These are phyloP conservation scores for Pyrrhosoma nymphula DNA, from an alignment of 2,888 invertebrate genomes.

Conservation along the genomic window DNA sequence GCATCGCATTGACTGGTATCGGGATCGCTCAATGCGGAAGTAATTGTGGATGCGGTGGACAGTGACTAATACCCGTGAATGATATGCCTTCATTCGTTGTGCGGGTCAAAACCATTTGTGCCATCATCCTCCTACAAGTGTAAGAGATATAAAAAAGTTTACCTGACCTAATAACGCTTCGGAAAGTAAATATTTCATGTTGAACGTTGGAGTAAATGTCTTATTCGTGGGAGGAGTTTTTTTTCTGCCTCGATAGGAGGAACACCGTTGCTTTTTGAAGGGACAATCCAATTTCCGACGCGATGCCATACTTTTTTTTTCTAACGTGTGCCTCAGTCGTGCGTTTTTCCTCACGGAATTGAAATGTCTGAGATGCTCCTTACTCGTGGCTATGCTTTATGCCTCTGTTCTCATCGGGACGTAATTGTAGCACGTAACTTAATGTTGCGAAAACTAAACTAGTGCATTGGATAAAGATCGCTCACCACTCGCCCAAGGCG, in stretches of 20 bases:
- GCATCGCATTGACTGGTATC: too few relatives aligned
- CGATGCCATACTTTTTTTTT: neutral
- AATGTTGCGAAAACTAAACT: too few relatives aligned
- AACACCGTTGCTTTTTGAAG: neutral
- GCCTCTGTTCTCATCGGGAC: too few relatives aligned
- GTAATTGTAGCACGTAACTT: too few relatives aligned
- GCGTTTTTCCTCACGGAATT: too few relatives aligned
- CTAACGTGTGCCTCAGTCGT: neutral
- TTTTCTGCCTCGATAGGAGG: neutral
- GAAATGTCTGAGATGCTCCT: too few relatives aligned
- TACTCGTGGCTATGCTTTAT: too few relatives aligned
- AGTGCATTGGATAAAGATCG: too few relatives aligned
- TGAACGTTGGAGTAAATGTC: neutral
- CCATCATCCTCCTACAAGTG: neutral
- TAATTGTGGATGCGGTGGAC: neutral
- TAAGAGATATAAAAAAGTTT: neutral
- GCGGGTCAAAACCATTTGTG: neutral
- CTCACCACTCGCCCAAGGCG: too few relatives aligned
- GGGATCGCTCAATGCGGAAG: neutral
- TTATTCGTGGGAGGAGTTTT: neutral
- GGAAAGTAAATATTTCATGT: neutral
- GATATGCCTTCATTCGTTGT: neutral
- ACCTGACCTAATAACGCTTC: neutral
- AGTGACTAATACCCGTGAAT: neutral
- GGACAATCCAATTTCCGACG: too few relatives aligned